phyloP scores from a whole-genome alignment of 2,888 invertebrate species.

The Lasioglossum marginatum region DNA sequence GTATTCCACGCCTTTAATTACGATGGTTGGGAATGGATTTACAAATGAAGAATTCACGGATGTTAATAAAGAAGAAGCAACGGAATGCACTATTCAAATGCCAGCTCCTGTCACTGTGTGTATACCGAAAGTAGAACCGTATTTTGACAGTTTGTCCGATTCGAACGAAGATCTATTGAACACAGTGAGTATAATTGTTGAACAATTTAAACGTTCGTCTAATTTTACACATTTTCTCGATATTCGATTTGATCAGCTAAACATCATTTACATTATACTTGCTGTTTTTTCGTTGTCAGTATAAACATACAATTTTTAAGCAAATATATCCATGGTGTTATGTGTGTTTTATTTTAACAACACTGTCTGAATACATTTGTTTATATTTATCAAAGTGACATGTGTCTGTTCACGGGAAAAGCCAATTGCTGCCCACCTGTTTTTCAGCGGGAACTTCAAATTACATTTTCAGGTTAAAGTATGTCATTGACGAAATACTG shows the following conservation, averaged over 20 bases:
- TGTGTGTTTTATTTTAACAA: neutral
- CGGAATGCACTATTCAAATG: neutral
- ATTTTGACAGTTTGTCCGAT: neutral
- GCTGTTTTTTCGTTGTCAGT: neutral
- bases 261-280: neutral
- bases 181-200: conserved; percentile 38
- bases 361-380: neutral
- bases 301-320: neutral
- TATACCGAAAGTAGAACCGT: conserved; percentile 58
- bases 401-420: neutral
- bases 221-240: neutral
- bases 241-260: neutral
- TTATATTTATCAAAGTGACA: neutral
- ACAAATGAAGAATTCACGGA: neutral
- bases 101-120: neutral
- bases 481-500: neutral
- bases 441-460: conserved; percentile 36
- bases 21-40: conserved; percentile 33
- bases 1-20: conserved; percentile 7
- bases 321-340: neutral
- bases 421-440: neutral
- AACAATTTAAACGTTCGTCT: neutral
- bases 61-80: neutral
- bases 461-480: neutral
- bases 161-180: conserved; percentile 16